phyloP scores from a whole-genome alignment of 1,140 invertebrate genomes.

The Mylabris phalerata region DNA sequence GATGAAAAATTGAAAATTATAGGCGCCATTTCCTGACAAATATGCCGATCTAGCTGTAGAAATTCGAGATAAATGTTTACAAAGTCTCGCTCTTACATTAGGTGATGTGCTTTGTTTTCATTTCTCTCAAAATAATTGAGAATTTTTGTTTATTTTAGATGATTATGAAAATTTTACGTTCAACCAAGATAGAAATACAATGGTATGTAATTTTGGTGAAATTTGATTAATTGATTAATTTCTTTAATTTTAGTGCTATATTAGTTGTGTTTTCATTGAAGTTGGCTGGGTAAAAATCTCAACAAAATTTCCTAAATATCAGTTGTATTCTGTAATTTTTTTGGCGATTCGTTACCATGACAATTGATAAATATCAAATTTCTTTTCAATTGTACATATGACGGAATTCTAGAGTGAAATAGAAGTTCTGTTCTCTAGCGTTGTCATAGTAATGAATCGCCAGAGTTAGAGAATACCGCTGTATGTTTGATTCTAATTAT shows the following conservation, averaged over 20 bases:
- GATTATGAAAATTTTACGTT: not conserved
- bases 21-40: not conserved
- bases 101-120: not conserved
- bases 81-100: not conserved
- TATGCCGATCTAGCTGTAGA: not conserved
- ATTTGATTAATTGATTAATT: not conserved
- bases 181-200: not conserved
- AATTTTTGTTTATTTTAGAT: not conserved
- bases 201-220: not conserved
- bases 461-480: not conserved
- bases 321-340: too few species aligned
- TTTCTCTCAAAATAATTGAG: not conserved
- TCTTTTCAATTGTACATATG: too few species aligned
- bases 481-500: not conserved
- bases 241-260: slow-evolving; percentile 12
- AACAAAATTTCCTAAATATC: too few species aligned
- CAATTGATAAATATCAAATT: too few species aligned
- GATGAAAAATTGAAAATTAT: slow-evolving; percentile 6
- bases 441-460: not conserved
- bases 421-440: not conserved
- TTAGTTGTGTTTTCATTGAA: slow-evolving; percentile 7
- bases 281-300: slow-evolving; percentile 4
- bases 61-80: not conserved
- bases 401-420: too few species aligned
- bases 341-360: too few species aligned